Base-by-base conservation (phyloP, 2,797 vertebrate genomes). In the Smutsia temminckii region DNA sequence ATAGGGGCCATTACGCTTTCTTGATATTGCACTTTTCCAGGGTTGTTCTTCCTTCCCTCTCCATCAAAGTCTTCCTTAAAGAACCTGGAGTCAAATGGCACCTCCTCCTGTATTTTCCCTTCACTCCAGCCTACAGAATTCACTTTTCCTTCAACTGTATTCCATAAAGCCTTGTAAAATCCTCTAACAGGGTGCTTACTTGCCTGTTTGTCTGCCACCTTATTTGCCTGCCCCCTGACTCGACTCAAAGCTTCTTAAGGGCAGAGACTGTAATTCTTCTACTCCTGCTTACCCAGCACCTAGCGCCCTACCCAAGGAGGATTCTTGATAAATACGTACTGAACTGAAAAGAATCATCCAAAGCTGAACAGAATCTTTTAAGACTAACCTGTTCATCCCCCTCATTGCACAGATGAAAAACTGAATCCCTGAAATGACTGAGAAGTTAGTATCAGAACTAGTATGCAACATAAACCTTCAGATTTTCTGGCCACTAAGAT, bases 371-470 rank as follows among this genome's bases (percentile, higher is more conserved):
- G 23, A 16, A 95, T 77, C 61, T 72, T 68, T 91, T 75, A 84
- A 94, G 55, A 94, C 72, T 89, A 84, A 68, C 61, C 27, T 96
- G 21, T 63, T 21, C 20, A 51, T 51, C 5, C 13, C 2, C 18
- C 9, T 87, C 13, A 55, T 68, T 95, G 94, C 49, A 91, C n/a
- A 92, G 16, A 93, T 91, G 6, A 64, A 78, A 51, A 53, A 91
- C 49, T 63, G 21, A 55, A 66, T 71, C 69, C 21, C 53, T 83
- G 46, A 86, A 89, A 89, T 80, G 32, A 80, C 46, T 27, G n/a
- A 89, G 40, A 95, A 66, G 89, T 92, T 93, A 86, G 75, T 55
- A 13, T 57, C 46, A 92, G 61, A 95, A 96, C 49, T 87, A 16
- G 64, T 85, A 12, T 57, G 63, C 32, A 72, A 71, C 20, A 95